Base-by-base conservation (phyloP, 2,888 invertebrate species). In the Entomobrya proxima region DNA sequence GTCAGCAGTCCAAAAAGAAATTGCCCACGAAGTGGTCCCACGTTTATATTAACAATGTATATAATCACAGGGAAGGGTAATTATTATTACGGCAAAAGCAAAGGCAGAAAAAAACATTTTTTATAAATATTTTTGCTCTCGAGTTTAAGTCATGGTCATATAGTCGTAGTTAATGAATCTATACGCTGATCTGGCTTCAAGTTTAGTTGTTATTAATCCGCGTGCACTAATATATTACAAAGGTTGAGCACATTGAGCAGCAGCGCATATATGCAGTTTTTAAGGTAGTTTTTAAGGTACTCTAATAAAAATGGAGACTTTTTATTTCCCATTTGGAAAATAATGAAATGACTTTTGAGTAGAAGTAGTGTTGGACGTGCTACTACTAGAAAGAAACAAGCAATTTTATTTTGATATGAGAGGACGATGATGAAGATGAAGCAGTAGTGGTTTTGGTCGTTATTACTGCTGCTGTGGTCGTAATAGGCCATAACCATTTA, bases 21-120 rank as follows among this genome's bases (percentile, higher is more conserved):
- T 83, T 83, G 76, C 83, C 83, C 83, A 83, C 83, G 83, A 83
- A 83, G 83, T 83, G 83, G 83, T 83, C 83, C 83, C 83, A 76
- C 83, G 77, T 83, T 61, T 77, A 27, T 40, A 11, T 37, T 58
- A 83, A 83, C 83, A 83, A 83, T 83, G 76, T 76, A 69, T 77
- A 58, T 83, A 82, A 83, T 83, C 83, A 83, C 83, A 83, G 83
- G 83, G 83, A 82, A n/a, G 76, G 52, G 83, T 83, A 83, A 83
- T 83, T 83, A 83, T 83, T 83, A 82, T 82, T 82, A 64, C 75
- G 35, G 47, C 58, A 58, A 35, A 13, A 64, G 64, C 64, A 64
- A 11, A 35, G 35, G 32, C 35, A 64, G 6, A 79, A 74, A 81
- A 72, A 80, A 69, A 55, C 11, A 32, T 6, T 80, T 72, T 74